Evolutionary conservation across 2,888 invertebrate genomes (phyloP).

Genomic region (Buathra laborator): DNA sequence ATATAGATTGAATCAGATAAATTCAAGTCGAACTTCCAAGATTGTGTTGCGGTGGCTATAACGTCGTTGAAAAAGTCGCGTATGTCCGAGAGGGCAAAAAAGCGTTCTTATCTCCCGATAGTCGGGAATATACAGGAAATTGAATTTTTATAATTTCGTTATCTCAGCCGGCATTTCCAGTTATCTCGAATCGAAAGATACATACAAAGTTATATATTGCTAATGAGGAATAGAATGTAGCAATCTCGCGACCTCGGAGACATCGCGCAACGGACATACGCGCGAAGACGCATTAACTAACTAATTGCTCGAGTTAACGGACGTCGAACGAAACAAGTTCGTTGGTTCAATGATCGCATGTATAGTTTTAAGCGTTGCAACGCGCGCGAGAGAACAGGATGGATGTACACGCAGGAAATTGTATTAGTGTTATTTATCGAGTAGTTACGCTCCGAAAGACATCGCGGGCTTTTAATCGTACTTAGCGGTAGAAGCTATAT

Average conservation of each 20-base stretch:
- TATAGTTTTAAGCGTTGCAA: background rate
- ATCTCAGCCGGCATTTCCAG: background rate
- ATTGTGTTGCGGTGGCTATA: slow-evolving; percentile 29
- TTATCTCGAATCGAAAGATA: background rate
- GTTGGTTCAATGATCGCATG: slow-evolving; percentile 35
- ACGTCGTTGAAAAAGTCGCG: slow-evolving; percentile 1
- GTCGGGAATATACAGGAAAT: background rate
- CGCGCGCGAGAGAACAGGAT: background rate
- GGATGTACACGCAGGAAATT: background rate
- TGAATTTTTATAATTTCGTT: background rate
- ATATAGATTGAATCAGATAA: slow-evolving; percentile 83
- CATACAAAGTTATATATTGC: background rate
- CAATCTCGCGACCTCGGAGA: background rate
- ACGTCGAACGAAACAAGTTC: slow-evolving; percentile 32
- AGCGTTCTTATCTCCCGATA: background rate
- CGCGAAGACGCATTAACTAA: slow-evolving; percentile 47
- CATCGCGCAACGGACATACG: background rate
- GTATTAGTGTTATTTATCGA: slow-evolving; percentile 42
- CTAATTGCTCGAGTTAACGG: slow-evolving; percentile 31
- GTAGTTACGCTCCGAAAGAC: slow-evolving; percentile 31
- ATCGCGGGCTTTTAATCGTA: slow-evolving; percentile 51
- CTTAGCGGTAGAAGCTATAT: slow-evolving; percentile 1
- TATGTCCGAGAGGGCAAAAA: background rate
- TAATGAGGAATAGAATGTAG: slow-evolving; percentile 5
- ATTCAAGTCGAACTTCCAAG: slow-evolving; percentile 72